phyloP scores from a whole-genome alignment of 1,140 invertebrate genomes.

The Palaemon carinicauda region DNA sequence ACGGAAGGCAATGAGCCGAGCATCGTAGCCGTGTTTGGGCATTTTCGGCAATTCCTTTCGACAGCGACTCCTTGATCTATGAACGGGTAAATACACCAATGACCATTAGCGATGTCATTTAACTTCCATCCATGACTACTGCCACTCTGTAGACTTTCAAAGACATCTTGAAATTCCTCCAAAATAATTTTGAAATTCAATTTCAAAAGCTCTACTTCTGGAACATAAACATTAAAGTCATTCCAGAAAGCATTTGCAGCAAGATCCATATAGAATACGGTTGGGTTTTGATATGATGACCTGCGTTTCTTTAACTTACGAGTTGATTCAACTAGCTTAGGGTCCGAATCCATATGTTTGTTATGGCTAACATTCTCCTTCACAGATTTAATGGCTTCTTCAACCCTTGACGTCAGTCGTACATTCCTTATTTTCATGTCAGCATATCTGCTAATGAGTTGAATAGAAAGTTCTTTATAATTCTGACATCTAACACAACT shows the following conservation, averaged over 20 bases:
- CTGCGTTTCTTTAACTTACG: neutral
- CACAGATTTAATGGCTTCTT: neutral
- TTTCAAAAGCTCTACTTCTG: slow-evolving; percentile 20
- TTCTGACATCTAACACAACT: slow-evolving; percentile 15
- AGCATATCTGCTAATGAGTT: neutral
- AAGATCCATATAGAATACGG: slow-evolving; percentile 40
- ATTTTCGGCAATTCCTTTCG: slow-evolving; percentile 20
- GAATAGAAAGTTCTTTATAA: neutral
- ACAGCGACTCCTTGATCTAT: slow-evolving; percentile 26
- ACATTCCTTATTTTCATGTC: neutral
- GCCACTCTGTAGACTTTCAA: slow-evolving; percentile 12
- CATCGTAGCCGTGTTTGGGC: slow-evolving; percentile 26
- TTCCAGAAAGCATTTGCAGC: slow-evolving; percentile 29
- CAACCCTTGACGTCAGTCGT: neutral
- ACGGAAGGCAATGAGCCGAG: slow-evolving; percentile 21
- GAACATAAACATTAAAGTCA: neutral
- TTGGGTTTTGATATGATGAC: slow-evolving; percentile 24
- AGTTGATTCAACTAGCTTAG: neutral
- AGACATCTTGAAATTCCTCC: slow-evolving; percentile 31
- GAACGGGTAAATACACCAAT: slow-evolving; percentile 53
- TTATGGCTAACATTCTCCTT: neutral
- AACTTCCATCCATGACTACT: slow-evolving; percentile 36
- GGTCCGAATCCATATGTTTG: neutral
- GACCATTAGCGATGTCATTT: slow-evolving; percentile 32
- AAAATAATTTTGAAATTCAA: slow-evolving; percentile 38